A percentile compares a stretch with the other conserved stretches of the same genome.
Conservation (phyloP, 2,797 vertebrate genomes). For the Eulemur rubriventer region DNA sequence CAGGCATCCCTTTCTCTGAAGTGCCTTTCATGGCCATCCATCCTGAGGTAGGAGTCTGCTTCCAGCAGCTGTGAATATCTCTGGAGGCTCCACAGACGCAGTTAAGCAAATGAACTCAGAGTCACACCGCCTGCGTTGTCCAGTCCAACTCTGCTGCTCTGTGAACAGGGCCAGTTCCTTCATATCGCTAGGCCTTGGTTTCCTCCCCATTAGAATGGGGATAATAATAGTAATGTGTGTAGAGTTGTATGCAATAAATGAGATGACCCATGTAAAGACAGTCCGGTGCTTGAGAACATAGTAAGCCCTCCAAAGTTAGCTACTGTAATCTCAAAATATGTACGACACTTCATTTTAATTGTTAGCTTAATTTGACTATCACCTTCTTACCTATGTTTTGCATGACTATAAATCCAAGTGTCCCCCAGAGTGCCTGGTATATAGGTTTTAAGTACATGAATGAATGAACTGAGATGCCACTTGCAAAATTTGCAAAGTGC, state of each 20-base stretch:
- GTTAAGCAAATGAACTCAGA: background rate
- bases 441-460: background rate
- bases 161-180: background rate
- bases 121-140: rapidly evolving
- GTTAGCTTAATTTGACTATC: background rate
- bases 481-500: background rate
- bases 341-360: background rate
- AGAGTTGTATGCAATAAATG: background rate
- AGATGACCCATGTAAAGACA: background rate
- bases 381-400: background rate
- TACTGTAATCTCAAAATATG: background rate
- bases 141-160: background rate
- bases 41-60: background rate
- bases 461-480: background rate
- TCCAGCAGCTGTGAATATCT: background rate
- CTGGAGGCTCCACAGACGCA: rapidly evolving
- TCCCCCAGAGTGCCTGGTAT: background rate
- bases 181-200: rapidly evolving
- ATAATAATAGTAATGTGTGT: background rate
- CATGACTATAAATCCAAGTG: background rate
- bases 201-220: background rate
- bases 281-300: background rate
- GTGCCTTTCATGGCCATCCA: background rate
- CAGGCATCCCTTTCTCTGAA: background rate
- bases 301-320: background rate